phyloP scores from a whole-genome alignment of 2,113 vertebrate species.

The Ceyx margarethae region DNA sequence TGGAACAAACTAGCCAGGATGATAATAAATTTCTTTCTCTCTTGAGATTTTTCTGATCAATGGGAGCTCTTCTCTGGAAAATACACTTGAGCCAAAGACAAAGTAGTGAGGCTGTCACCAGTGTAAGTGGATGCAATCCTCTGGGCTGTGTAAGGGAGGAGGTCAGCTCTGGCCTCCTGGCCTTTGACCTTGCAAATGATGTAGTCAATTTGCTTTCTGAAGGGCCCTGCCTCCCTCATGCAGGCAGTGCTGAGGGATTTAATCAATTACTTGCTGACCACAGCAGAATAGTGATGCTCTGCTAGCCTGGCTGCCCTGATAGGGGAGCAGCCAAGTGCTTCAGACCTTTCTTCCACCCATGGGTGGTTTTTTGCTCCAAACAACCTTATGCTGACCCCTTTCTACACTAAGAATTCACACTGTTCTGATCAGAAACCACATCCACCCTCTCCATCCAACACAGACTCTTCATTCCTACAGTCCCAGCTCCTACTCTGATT shows the following conservation, averaged over 20 bases:
- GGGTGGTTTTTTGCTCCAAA: not conserved
- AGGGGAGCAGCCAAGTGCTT: not conserved
- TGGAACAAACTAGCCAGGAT: not conserved
- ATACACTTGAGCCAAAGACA: not conserved
- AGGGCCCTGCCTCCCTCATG: fast-evolving
- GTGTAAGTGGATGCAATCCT: not conserved
- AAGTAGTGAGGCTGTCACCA: not conserved
- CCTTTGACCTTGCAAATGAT: not conserved
- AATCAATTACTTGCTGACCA: not conserved
- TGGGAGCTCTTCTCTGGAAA: not conserved
- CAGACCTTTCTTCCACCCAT: not conserved
- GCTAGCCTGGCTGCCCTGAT: fast-evolving
- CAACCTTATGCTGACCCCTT: not conserved
- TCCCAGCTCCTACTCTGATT: not conserved
- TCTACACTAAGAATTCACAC: not conserved
- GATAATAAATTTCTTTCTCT: not conserved
- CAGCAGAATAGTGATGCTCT: not conserved
- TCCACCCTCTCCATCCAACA: not conserved
- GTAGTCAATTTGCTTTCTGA: not conserved
- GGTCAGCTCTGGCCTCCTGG: not conserved
- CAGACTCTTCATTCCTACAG: not conserved
- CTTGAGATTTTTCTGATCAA: not conserved
- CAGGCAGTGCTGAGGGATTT: not conserved
- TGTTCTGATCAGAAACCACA: not conserved
- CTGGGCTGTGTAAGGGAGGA: not conserved